Conservation (phyloP, 2,113 vertebrate genomes). For the Probosciger aterrimus region DNA sequence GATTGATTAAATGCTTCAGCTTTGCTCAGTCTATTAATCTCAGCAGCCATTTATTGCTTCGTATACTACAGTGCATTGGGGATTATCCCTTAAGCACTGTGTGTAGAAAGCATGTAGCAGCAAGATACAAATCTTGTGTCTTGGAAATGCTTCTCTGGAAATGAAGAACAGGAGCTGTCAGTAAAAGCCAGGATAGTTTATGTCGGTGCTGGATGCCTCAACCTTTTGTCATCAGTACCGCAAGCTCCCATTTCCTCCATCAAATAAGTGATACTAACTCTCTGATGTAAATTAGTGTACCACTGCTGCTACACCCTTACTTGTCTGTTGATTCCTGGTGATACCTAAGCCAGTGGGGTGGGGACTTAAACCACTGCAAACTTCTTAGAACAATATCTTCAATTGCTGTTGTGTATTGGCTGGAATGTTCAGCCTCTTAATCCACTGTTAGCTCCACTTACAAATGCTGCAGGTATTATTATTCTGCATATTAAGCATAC, state of each 20-base stretch:
- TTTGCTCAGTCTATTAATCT: conserved; percentile 64
- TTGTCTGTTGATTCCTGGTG: not conserved
- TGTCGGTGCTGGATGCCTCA: not conserved
- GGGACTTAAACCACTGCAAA: not conserved
- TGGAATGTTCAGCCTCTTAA: not conserved
- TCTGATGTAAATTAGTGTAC: not conserved
- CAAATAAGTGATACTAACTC: not conserved
- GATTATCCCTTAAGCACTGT: conserved; percentile 65
- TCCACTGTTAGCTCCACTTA: not conserved
- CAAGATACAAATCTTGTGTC: conserved; percentile 38
- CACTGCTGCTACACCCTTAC: not conserved
- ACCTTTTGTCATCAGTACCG: not conserved
- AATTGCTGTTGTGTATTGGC: not conserved
- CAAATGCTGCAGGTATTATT: not conserved
- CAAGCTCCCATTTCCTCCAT: not conserved
- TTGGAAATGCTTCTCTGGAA: conserved; percentile 38
- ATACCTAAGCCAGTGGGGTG: not conserved
- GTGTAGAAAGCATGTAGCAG: conserved; percentile 58
- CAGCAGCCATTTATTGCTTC: conserved; percentile 62
- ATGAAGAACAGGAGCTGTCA: conserved; percentile 31
- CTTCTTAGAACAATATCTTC: not conserved
- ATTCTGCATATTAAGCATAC: not conserved
- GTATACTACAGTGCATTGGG: conserved; percentile 30
- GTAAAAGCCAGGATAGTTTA: not conserved
- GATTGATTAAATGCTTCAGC: conserved; percentile 60